Evolutionary conservation across 2,113 vertebrate genomes (phyloP), one percentile per base, ranked within the genome.

Genomic region (Xenopus borealis): DNA sequence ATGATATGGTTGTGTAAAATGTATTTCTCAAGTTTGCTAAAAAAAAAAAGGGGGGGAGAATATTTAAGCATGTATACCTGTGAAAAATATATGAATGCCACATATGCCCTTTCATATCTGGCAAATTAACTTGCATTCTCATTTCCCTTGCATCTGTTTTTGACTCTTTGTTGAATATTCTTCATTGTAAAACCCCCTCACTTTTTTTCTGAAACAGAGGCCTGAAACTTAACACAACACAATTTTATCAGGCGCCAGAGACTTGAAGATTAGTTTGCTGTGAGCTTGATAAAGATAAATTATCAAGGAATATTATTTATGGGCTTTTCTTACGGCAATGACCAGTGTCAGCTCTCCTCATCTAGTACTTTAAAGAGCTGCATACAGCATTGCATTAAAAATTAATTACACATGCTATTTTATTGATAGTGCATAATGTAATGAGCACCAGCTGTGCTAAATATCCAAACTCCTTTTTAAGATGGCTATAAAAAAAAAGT

Each of bases 351-450:
- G 82, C 70, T 84, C 86, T 77, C 82, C 82, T 70, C 85, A 87
- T 84, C 87, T 85, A 88, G 88, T 84, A 87, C 91, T 91, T 88
- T 86, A 90, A 91, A 88, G 90, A 85, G 67, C 88, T 88, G 89
- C 88, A 91, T 84, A 90, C 83, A 88, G 86, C 83, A 86, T 86
- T 88, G 89, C 90, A 93, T 94, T 93, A 89, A 93, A 93, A 93
- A 95, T 94, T 94, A 94, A 95, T 94, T 94, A 94, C 93, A 94
- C 91, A 92, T 94, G 93, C 90, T 92, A 93, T 93, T 93, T 94
- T 93, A 93, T 91, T 94, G 92, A 93, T 92, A 91, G 89, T 88
- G 89, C 92, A 92, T 92, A 94, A 91, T 92, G 89, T 94, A 94
- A 95, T 91, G 91, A 93, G 91, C 89, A 89, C 93, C 93, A 95